Percentiles rank a stretch among this genome's conserved stretches.
Conservation (phyloP, 92 coral and sea anemone species). For the Parazoanthus swiftii region DNA sequence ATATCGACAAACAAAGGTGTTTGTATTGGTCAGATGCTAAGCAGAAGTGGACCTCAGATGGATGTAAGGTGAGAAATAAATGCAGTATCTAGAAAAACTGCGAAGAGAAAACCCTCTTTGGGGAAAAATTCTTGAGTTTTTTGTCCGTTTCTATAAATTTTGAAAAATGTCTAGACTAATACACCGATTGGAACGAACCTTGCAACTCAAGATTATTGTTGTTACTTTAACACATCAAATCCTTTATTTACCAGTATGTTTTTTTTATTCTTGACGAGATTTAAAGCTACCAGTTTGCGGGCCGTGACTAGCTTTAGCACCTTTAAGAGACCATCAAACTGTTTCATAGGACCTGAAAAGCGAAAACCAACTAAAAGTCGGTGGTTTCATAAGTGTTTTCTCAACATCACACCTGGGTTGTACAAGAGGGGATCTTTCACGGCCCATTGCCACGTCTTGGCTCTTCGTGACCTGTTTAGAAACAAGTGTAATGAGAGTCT, state of each 20-base stretch:
- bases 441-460: neutral
- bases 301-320: neutral
- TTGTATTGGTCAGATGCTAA: conserved; percentile 28
- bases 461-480: neutral
- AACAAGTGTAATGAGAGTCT: too few relatives aligned
- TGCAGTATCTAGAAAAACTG: neutral
- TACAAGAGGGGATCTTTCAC: too few relatives aligned
- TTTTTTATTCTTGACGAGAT: too few relatives aligned
- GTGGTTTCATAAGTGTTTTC: neutral
- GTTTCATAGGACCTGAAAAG: too few relatives aligned
- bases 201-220: too few relatives aligned
- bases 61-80: conserved; percentile 27
- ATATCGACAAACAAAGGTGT: conserved; percentile 24
- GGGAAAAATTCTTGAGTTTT: neutral
- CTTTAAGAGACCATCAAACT: neutral
- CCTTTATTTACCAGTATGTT: too few relatives aligned
- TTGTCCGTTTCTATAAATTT: neutral
- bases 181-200: too few relatives aligned
- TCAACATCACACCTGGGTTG: too few relatives aligned
- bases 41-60: conserved; percentile 29
- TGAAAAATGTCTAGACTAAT: too few relatives aligned
- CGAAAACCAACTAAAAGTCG: neutral
- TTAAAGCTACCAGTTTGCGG: neutral
- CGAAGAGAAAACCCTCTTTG: neutral
- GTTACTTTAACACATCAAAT: too few relatives aligned